phyloP scores from a whole-genome alignment of 1,140 invertebrate genomes.

The fruit fly (Drosophila melanogaster) region Release_6_plus_ISO1_MT NC_004354.4:6551001-6551500 shows the following conservation, averaged over 20 bases:
- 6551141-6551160: slow-evolving; percentile 43
- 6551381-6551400: slow-evolving; percentile 14
- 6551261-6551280: slow-evolving; percentile 8
- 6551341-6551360: background rate
- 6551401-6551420: slow-evolving; percentile 28
- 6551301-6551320: background rate
- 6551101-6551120: slow-evolving; percentile 30
- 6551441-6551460: slow-evolving; percentile 28
- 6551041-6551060: slow-evolving; percentile 26
- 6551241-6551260: slow-evolving; percentile 2
- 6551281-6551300: background rate
- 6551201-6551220: background rate
- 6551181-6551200: slow-evolving; percentile 23
- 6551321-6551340: too few relatives aligned
- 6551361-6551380: slow-evolving; percentile 3
- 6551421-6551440: slow-evolving; percentile 30
- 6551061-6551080: slow-evolving; percentile 38
- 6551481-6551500: slow-evolving; percentile 6
- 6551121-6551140: slow-evolving; percentile 34
- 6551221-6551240: background rate
- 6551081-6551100: slow-evolving; percentile 16
- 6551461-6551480: slow-evolving; percentile 29
- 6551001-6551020: background rate
- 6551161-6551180: slow-evolving; percentile 27
- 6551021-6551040: background rate